These are phyloP conservation scores for Prunella himalayana DNA, from an alignment of 2,113 vertebrate genomes.

Conservation along the genomic window DNA sequence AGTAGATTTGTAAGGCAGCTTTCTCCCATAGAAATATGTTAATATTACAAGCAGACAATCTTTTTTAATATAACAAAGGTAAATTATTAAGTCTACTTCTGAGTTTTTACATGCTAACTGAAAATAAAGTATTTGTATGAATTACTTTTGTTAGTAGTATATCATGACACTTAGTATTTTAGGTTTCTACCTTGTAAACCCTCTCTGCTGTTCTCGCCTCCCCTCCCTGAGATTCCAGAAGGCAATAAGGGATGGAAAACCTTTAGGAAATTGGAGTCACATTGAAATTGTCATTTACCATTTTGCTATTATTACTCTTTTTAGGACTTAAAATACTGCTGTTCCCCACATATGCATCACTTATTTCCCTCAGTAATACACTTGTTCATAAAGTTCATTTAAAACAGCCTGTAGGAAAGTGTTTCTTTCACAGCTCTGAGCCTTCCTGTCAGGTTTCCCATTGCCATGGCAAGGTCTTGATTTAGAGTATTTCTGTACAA, in stretches of 20 bases:
- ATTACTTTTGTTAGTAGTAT: conserved; percentile 21
- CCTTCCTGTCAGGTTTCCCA: background rate
- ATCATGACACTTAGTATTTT: background rate
- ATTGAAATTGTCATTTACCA: background rate
- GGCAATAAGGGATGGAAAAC: conserved; percentile 43
- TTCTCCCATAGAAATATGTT: conserved; percentile 59
- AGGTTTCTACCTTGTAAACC: background rate
- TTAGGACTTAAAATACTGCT: background rate
- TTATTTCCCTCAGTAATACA: background rate
- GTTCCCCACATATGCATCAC: background rate
- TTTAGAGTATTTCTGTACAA: conserved; percentile 50
- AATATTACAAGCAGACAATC: conserved; percentile 74
- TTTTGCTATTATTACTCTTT: background rate
- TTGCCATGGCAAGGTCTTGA: conserved; percentile 50
- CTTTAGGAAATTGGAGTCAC: background rate
- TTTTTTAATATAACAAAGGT: conserved; percentile 61
- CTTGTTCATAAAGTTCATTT: conserved; percentile 9
- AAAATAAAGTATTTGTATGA: conserved; percentile 44
- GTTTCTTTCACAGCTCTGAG: background rate
- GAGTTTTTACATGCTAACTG: conserved; percentile 56
- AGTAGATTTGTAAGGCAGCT: conserved; percentile 70
- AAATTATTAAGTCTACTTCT: conserved; percentile 51
- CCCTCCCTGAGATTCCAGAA: background rate
- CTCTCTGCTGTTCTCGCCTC: background rate
- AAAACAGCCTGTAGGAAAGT: conserved; percentile 11